These are phyloP conservation scores for Lochmaea capreae DNA, from an alignment of 2,888 invertebrate species.

Conservation along the genomic window DNA sequence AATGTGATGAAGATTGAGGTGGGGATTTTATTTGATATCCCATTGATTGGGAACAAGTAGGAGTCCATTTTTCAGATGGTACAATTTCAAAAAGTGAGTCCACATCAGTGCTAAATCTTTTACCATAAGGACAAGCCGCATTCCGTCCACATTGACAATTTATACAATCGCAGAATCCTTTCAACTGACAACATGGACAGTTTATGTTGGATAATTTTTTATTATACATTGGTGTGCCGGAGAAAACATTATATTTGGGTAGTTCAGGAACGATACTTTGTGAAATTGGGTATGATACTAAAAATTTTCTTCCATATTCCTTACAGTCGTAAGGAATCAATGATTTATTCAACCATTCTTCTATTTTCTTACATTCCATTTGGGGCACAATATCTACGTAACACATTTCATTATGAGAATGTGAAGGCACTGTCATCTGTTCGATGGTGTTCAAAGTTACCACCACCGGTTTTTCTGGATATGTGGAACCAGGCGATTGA, in stretches of 20 bases:
- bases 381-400: neutral
- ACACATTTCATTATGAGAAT: neutral
- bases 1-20: neutral
- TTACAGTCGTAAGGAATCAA: slow-evolving; percentile 44
- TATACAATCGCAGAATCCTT: slow-evolving; percentile 32
- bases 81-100: slow-evolving; percentile 37
- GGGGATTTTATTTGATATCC: slow-evolving; percentile 1
- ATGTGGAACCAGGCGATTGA: neutral
- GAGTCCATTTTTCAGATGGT: neutral
- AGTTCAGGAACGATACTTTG: neutral
- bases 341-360: slow-evolving; percentile 42
- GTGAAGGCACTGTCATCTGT: neutral
- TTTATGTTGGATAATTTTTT: neutral
- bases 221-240: neutral
- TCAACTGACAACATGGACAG: slow-evolving; percentile 30
- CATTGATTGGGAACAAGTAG: slow-evolving; percentile 1
- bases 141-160: slow-evolving; percentile 32
- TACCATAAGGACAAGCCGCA: slow-evolving; percentile 38
- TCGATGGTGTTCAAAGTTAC: slow-evolving; percentile 2
- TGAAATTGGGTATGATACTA: slow-evolving; percentile 49
- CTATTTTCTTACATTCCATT: slow-evolving; percentile 21
- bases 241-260: neutral
- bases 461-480: neutral
- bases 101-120: slow-evolving; percentile 42
- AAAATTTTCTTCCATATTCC: slow-evolving; percentile 39